Evolutionary conservation across 2,797 vertebrate genomes (phyloP).

Genomic region (Diplodus puntazzo): DNA sequence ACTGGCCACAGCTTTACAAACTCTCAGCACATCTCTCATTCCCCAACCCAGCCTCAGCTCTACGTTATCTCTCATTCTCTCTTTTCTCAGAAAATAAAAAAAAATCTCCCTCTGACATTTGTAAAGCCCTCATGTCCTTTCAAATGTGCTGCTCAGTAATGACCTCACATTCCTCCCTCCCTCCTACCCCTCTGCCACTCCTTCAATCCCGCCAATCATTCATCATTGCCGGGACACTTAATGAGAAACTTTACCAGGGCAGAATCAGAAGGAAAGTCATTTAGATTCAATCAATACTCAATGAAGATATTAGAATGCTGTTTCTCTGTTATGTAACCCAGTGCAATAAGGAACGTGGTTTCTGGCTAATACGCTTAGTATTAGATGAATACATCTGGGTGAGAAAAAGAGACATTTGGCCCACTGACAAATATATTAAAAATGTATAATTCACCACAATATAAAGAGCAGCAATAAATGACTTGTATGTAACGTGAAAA

Average conservation of each 20-base stretch:
- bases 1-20: constrained; percentile 13
- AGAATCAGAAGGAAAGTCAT: constrained; percentile 67
- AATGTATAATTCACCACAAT: neutral
- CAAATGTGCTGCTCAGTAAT: constrained; percentile 56
- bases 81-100: constrained; percentile 22
- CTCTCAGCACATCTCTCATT: constrained; percentile 31
- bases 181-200: constrained; percentile 1
- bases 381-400: constrained; percentile 29
- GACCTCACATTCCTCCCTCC: constrained; percentile 19
- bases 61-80: constrained; percentile 9
- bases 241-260: constrained; percentile 67
- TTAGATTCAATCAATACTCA: constrained; percentile 76
- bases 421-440: neutral
- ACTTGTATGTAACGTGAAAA: neutral
- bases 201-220: constrained; percentile 57
- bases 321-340: constrained; percentile 28
- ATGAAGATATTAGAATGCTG: constrained; percentile 64
- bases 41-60: constrained; percentile 11
- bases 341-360: constrained; percentile 20
- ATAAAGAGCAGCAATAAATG: neutral
- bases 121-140: constrained; percentile 46
- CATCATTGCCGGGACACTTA: constrained; percentile 65
- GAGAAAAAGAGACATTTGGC: constrained; percentile 5
- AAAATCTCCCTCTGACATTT: constrained; percentile 36
- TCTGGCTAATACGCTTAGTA: constrained; percentile 18